A percentile compares a stretch with the other conserved stretches of the same genome.
Evolutionary conservation across 1,140 invertebrate genomes (phyloP).

Genomic region (Drosophila hydei): DNA sequence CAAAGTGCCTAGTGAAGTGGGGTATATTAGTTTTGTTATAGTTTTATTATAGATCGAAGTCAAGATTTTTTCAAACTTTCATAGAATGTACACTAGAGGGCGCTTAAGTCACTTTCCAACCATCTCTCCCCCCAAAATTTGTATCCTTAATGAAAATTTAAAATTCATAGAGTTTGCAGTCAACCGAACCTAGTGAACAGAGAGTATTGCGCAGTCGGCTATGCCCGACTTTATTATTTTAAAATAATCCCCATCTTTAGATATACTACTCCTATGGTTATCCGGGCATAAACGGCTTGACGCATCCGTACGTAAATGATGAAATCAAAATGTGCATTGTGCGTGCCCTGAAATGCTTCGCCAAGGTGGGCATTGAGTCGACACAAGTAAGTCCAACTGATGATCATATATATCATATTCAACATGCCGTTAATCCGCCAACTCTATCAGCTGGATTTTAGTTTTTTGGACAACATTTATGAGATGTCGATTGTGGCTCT

Average conservation of each 20-base stretch:
- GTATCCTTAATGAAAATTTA: too few species aligned
- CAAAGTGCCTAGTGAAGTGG: too few species aligned
- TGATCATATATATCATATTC: background rate
- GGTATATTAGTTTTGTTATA: too few species aligned
- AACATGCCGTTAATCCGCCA: background rate
- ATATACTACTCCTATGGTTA: slow-evolving; percentile 85
- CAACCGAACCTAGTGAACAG: too few species aligned
- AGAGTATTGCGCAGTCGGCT: background rate
- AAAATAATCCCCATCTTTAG: slow-evolving; percentile 69
- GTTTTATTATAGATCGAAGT: too few species aligned
- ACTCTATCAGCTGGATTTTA: slow-evolving; percentile 46
- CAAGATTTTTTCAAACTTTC: too few species aligned
- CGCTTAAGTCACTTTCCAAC: too few species aligned
- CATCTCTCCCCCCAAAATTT: too few species aligned
- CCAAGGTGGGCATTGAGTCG: slow-evolving; percentile 46
- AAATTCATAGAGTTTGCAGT: too few species aligned
- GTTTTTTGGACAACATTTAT: slow-evolving; percentile 56
- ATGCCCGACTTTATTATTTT: background rate
- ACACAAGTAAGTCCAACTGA: slow-evolving; percentile 57
- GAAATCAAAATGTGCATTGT: slow-evolving; percentile 59
- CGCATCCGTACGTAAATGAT: slow-evolving; percentile 83
- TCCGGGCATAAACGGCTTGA: slow-evolving; percentile 89
- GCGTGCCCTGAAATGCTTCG: slow-evolving; percentile 59
- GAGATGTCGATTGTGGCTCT: slow-evolving; percentile 56
- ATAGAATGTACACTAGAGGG: too few species aligned